Conservation (phyloP, 2,113 vertebrate genomes). For the Tinamus guttatus region DNA sequence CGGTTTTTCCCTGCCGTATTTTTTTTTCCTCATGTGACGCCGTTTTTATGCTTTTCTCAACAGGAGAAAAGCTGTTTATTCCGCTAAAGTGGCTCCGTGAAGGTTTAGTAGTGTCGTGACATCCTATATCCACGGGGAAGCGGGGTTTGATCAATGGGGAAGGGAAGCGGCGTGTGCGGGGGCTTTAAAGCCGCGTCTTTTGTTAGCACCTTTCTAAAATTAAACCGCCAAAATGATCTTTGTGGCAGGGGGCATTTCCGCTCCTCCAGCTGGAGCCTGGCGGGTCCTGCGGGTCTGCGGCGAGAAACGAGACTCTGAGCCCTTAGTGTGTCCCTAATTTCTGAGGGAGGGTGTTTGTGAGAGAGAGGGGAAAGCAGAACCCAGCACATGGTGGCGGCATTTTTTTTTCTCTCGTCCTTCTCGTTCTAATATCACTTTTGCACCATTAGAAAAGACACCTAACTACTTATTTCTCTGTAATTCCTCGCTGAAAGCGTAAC, state of each 20-base stretch:
- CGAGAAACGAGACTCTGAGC: not conserved
- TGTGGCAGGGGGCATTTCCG: conserved; percentile 45
- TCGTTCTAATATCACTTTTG: accelerated
- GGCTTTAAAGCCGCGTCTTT: not conserved
- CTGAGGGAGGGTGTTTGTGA: not conserved
- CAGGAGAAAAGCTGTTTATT: not conserved
- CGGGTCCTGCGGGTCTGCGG: not conserved
- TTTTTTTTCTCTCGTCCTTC: not conserved
- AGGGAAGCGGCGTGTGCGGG: not conserved
- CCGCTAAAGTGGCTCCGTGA: not conserved
- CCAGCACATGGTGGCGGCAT: not conserved
- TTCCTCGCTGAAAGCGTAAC: not conserved
- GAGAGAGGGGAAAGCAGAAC: not conserved
- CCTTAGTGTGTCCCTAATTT: not conserved
- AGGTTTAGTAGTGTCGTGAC: not conserved
- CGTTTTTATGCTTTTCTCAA: not conserved
- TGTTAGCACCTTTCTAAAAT: not conserved
- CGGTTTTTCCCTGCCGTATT: not conserved
- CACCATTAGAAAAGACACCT: not conserved
- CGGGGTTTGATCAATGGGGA: not conserved
- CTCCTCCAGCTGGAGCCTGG: not conserved
- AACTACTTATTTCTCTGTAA: not conserved
- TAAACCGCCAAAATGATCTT: not conserved
- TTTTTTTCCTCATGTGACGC: no score
- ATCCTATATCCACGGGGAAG: not conserved